Conservation (phyloP, 2,113 vertebrate genomes). For the Acanthisitta chloris region DNA sequence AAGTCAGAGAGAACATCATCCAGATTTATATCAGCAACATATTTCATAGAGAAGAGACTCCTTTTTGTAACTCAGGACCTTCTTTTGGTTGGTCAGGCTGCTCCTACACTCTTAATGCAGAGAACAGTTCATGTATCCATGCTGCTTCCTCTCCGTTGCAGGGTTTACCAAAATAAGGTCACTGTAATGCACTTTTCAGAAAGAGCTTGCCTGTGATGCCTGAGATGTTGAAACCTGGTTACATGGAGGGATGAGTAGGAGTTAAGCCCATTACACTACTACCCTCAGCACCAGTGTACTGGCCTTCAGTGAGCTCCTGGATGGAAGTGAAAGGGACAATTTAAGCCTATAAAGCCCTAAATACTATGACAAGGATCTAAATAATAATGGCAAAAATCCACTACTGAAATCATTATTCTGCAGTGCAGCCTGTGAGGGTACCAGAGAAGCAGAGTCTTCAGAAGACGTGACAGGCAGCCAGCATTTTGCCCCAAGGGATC, state of each 20-base stretch:
- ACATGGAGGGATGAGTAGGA: neutral
- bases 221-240: neutral
- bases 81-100: neutral
- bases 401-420: neutral
- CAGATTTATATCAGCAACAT: neutral
- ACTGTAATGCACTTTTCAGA: neutral
- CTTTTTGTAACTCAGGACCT: neutral
- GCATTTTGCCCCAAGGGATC: neutral
- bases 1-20: fast-evolving
- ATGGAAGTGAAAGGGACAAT: neutral
- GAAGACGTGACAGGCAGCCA: neutral
- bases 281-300: neutral
- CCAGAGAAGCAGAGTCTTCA: neutral
- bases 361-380: neutral
- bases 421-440: neutral
- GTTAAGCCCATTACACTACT: neutral
- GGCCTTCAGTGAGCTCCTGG: neutral
- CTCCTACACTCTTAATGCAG: neutral
- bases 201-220: neutral
- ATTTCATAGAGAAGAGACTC: neutral
- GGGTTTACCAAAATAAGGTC: neutral
- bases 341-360: neutral
- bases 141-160: neutral
- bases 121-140: neutral
- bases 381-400: neutral